Conservation (phyloP, 2,888 invertebrate genomes). For the Dicyrtomina minuta region DNA sequence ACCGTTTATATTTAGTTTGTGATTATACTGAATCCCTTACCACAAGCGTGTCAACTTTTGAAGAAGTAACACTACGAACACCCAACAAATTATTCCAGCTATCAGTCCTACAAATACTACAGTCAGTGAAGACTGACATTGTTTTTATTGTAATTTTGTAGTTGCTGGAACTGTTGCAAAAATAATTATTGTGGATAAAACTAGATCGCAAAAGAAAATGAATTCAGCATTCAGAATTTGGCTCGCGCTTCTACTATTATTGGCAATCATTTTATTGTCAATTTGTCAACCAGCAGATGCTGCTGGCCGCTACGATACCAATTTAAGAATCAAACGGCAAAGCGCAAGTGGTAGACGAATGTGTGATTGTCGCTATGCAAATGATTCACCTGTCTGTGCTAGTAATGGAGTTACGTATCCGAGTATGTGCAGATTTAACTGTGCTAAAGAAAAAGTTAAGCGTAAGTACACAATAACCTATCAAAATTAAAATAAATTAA, state of each 20-base stretch:
- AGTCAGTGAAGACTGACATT: too few relatives aligned
- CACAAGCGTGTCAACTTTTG: too few relatives aligned
- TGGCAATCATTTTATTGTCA: constrained; percentile 10
- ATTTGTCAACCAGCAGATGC: background rate
- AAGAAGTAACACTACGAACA: too few relatives aligned
- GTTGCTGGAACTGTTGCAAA: too few relatives aligned
- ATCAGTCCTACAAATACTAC: too few relatives aligned
- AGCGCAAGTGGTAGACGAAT: background rate
- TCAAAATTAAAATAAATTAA: background rate
- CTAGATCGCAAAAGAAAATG: constrained; percentile 1
- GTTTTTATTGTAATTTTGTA: too few relatives aligned
- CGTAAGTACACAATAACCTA: constrained; percentile 10
- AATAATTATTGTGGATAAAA: background rate
- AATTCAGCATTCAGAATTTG: constrained; percentile 20
- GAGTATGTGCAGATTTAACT: constrained; percentile 26
- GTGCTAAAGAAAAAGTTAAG: constrained; percentile 18
- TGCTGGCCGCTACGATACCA: background rate
- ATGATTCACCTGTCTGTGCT: constrained; percentile 21
- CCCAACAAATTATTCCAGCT: too few relatives aligned
- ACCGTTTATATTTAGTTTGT: too few relatives aligned
- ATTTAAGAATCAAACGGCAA: constrained; percentile 2
- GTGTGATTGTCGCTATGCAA: constrained; percentile 25
- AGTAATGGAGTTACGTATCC: constrained; percentile 29
- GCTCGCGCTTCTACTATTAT: constrained; percentile 7
- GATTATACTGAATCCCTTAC: too few relatives aligned